A percentile compares a stretch with the other conserved stretches of the same genome.
Conservation (phyloP, 2,888 invertebrate species). For the Ectemnius lituratus region DNA sequence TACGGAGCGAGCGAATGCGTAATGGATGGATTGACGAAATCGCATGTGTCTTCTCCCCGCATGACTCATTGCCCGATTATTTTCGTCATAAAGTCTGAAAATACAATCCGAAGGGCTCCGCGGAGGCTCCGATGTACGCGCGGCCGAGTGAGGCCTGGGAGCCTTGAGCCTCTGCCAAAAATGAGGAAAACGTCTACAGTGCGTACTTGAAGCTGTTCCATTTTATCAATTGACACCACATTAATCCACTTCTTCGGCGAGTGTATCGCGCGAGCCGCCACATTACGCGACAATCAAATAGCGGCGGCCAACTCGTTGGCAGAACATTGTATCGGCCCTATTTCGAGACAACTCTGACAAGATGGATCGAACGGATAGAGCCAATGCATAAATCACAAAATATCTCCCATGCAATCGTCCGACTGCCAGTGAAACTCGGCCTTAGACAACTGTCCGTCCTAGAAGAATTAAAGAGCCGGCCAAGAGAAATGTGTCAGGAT, state of each 20-base stretch:
- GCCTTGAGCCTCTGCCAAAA: conserved; percentile 73
- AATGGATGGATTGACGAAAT: conserved; percentile 13
- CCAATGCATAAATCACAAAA: too few relatives aligned
- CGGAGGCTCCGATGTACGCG: conserved; percentile 31
- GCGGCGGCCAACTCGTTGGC: not conserved
- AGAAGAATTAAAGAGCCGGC: too few relatives aligned
- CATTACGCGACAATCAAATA: conserved; percentile 7
- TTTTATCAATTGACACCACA: conserved; percentile 55
- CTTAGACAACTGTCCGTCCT: too few relatives aligned
- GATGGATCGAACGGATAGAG: not conserved
- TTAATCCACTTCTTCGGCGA: conserved; percentile 28
- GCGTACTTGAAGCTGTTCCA: conserved; percentile 60
- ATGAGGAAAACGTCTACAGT: conserved; percentile 67
- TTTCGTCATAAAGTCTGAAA: conserved; percentile 76
- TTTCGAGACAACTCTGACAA: not conserved
- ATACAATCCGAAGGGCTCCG: conserved; percentile 73
- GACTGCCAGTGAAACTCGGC: too few relatives aligned
- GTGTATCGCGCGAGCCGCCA: conserved; percentile 12
- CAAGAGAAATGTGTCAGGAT: too few relatives aligned
- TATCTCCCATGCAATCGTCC: too few relatives aligned
- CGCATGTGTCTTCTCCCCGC: conserved; percentile 17
- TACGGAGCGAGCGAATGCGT: not conserved
- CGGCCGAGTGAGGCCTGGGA: conserved; percentile 56
- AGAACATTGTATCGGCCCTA: conserved; percentile 1
- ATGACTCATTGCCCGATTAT: conserved; percentile 73